Percentiles rank a stretch among this genome's conserved stretches.
Evolutionary conservation across 2,888 invertebrate species (phyloP).

Genomic region (Trissolcus japonicus): DNA sequence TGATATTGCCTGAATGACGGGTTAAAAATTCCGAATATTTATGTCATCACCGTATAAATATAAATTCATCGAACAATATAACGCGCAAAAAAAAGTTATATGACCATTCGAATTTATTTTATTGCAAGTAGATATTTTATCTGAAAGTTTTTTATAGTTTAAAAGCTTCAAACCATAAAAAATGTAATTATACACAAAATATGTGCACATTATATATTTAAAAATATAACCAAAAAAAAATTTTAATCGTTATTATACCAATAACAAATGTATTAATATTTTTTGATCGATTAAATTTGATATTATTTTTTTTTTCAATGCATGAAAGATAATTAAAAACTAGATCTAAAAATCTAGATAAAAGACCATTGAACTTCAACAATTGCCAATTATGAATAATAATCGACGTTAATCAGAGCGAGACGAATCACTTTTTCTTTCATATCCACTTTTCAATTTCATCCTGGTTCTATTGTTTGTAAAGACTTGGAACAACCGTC

Average conservation of each 20-base stretch:
- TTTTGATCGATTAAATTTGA: neutral
- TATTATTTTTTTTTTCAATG: neutral
- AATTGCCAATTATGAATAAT: constrained; percentile 18
- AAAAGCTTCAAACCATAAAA: too few relatives aligned
- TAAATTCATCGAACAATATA: constrained; percentile 24
- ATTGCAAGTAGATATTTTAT: neutral
- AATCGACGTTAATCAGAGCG: constrained; percentile 39
- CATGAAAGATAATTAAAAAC: neutral
- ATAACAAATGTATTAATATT: neutral
- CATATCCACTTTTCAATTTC: constrained; percentile 9
- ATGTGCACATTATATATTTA: neutral
- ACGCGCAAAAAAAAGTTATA: constrained; percentile 1
- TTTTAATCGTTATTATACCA: too few relatives aligned
- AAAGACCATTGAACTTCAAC: constrained; percentile 25
- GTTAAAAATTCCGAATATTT: constrained; percentile 29
- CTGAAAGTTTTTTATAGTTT: neutral
- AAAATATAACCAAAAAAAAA: neutral
- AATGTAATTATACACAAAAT: too few relatives aligned
- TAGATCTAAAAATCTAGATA: neutral
- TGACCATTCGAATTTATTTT: constrained; percentile 1
- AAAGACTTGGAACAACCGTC: constrained; percentile 9
- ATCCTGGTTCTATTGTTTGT: constrained; percentile 10
- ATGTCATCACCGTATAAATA: constrained; percentile 22
- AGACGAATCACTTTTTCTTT: constrained; percentile 40
- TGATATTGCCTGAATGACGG: constrained; percentile 9